Evolutionary conservation across 2,888 invertebrate species (phyloP).

Genomic region (Molanna angustata): DNA sequence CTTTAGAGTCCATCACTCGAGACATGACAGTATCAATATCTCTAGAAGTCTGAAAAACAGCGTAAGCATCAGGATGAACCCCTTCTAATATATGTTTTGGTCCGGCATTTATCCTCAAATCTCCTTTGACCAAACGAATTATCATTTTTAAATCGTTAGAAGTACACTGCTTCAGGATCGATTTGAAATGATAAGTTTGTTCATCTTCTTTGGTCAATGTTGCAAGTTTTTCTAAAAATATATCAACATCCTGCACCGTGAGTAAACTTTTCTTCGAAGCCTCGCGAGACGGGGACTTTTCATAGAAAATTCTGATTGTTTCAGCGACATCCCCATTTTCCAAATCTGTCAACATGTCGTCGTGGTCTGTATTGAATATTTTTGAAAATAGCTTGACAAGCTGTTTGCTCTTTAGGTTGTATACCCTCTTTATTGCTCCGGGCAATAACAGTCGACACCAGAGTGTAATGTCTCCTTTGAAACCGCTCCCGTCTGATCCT

Average conservation of each 20-base stretch:
- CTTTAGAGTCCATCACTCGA: constrained; percentile 37
- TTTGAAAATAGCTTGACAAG: constrained; percentile 83
- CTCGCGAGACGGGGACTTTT: constrained; percentile 56
- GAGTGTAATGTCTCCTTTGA: constrained; percentile 72
- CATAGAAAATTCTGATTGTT: constrained; percentile 76
- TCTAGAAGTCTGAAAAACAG: constrained; percentile 81
- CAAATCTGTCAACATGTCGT: constrained; percentile 81
- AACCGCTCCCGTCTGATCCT: constrained; percentile 59
- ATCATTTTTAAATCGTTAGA: constrained; percentile 81
- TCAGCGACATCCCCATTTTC: constrained; percentile 90
- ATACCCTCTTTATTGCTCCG: constrained; percentile 77
- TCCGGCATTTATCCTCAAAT: constrained; percentile 88
- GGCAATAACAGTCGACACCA: constrained; percentile 85
- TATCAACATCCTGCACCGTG: constrained; percentile 73
- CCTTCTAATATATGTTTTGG: constrained; percentile 90
- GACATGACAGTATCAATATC: constrained; percentile 76
- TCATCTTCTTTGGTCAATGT: constrained; percentile 83
- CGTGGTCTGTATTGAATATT: constrained; percentile 69
- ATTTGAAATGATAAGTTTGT: constrained; percentile 72
- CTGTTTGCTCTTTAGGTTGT: constrained; percentile 91
- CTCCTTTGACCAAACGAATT: constrained; percentile 85
- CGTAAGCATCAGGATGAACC: constrained; percentile 83
- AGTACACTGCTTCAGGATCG: constrained; percentile 74
- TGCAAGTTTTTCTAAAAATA: constrained; percentile 70
- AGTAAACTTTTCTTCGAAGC: constrained; percentile 68